phyloP scores from a whole-genome alignment of 1,140 invertebrate genomes.

The Stegodyphus dumicola region DNA sequence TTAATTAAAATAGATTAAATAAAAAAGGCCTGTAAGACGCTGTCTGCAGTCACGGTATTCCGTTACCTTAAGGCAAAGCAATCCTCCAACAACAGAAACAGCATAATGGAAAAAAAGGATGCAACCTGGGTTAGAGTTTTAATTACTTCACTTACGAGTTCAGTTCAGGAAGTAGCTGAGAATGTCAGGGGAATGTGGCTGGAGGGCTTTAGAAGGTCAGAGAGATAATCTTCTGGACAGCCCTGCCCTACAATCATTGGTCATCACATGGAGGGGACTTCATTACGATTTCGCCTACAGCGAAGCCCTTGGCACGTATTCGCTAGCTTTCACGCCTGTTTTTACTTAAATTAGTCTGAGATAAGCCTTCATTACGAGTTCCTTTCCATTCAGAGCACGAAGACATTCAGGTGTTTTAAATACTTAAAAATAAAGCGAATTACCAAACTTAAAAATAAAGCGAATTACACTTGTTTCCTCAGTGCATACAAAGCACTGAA shows the following conservation, averaged over 20 bases:
- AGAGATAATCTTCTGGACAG: constrained; percentile 34
- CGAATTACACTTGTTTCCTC: too few relatives aligned
- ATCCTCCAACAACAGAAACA: too few relatives aligned
- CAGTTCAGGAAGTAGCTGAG: constrained; percentile 36
- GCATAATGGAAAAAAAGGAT: background rate
- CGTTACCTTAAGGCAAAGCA: too few relatives aligned
- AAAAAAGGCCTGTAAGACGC: too few relatives aligned
- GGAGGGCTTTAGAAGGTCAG: constrained; percentile 25
- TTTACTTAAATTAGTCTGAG: background rate
- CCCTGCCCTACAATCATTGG: constrained; percentile 41
- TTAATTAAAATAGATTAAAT: too few relatives aligned
- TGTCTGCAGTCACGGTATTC: too few relatives aligned
- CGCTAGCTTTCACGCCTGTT: constrained; percentile 5
- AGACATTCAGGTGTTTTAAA: too few relatives aligned
- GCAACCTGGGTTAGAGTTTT: constrained; percentile 27
- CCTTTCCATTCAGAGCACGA: too few relatives aligned
- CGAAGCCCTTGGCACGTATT: background rate
- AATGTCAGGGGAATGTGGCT: constrained; percentile 8
- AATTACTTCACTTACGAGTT: constrained; percentile 30
- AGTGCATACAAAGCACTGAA: too few relatives aligned
- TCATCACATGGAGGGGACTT: constrained; percentile 15
- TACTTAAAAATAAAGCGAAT: too few relatives aligned
- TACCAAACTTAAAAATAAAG: too few relatives aligned
- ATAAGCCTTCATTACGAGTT: too few relatives aligned
- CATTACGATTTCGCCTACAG: constrained; percentile 2